Base-by-base conservation (phyloP, 2,888 invertebrate genomes). In the Apotomis capreana region DNA sequence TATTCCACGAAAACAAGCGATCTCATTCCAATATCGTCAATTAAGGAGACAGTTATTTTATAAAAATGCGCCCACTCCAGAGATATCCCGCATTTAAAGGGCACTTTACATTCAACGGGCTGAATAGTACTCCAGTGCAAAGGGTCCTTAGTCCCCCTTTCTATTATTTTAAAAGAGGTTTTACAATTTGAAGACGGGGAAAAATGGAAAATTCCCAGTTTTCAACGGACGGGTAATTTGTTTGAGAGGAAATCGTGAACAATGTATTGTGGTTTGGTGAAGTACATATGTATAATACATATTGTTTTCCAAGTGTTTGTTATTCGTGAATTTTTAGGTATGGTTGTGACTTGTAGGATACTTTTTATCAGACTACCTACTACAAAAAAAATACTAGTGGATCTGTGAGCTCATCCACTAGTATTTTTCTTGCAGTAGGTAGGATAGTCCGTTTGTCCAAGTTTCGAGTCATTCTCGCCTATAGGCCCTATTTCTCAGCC, bases 91-190 rank as follows among this genome's bases (percentile, higher is more conserved):
- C 59, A 72, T 72, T 72, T 72, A 72, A 26, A 68, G 62, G 46
- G 72, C 6, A 68, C 72, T 72, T 68, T 58, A 63, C 68, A 72
- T 72, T 72, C 72, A 72, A 58, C 72, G 37, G 61, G 10, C 68
- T 72, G 72, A 72, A 72, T 72, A 59, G 72, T 68, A 13, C 72
- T 72, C 36, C 52, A 54, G 46, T 52, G 15, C 51, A 49, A 55
- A 68, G 72, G 54, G 15, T 52, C 37, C 72, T 72, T 63, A 46
- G 52, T 37, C 59, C 72, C 72, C 72, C 63, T 58, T 72, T 68
- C 72, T 72, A 72, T 72, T 72, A 72, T 72, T 72, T 72, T 72
- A 72, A 72, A 68, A 72, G 72, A 72, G 72, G 68, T 72, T 72
- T 72, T 72, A 68, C 72, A 72, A 72, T 72, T 72, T 72, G 57